phyloP scores from a whole-genome alignment of 2,888 invertebrate species.

The Eupelmus urozonus region DNA sequence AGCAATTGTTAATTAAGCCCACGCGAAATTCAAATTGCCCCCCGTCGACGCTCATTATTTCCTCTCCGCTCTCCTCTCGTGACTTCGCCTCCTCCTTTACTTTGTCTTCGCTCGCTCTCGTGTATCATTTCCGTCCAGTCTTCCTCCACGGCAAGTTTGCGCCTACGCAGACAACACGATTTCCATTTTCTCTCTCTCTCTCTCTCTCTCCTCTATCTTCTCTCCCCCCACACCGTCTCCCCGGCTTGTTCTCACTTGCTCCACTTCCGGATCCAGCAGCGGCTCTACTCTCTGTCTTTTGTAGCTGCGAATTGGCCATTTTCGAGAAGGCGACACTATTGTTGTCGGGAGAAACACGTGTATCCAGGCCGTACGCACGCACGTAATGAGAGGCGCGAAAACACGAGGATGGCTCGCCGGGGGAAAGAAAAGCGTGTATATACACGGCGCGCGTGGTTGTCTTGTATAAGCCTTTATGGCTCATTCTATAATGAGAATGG shows the following conservation, averaged over 20 bases:
- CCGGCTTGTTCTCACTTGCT: background rate
- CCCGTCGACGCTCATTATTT: no score
- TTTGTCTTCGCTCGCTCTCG: background rate
- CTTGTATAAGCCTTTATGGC: no score
- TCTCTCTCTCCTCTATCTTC: background rate
- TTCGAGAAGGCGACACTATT: conserved; percentile 25
- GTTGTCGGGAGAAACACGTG: conserved; percentile 21
- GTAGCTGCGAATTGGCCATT: conserved; percentile 36
- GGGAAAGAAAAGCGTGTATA: no score
- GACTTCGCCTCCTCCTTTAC: conserved; percentile 3
- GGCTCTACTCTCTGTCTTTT: background rate
- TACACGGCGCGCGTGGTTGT: no score
- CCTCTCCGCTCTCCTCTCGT: background rate
- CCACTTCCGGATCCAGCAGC: conserved; percentile 17
- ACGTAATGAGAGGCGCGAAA: no score
- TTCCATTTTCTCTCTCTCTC: conserved; percentile 37
- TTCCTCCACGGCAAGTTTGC: background rate
- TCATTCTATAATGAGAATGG: no score
- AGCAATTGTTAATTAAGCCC: background rate
- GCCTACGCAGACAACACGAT: conserved; percentile 42
- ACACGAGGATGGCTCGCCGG: no score
- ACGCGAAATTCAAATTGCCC: background rate
- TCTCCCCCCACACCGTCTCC: background rate
- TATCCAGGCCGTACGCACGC: background rate
- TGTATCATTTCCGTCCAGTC: conserved; percentile 34